These are phyloP conservation scores for Germaria angustata DNA, from an alignment of 2,888 invertebrate genomes.

Conservation along the genomic window DNA sequence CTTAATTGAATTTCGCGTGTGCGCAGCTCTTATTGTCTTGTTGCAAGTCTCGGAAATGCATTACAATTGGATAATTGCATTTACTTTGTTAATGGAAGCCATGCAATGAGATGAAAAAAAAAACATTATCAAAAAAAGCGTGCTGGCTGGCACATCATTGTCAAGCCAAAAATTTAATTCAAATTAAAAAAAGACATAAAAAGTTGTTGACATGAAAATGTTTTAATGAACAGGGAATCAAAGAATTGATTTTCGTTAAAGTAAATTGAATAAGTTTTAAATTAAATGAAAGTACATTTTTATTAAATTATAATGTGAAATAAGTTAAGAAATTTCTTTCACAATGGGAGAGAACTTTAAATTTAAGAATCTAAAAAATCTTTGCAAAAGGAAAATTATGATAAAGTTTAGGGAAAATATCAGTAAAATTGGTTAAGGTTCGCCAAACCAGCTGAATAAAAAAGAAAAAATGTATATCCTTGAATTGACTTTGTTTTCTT, in stretches of 20 bases:
- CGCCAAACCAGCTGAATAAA: too few species aligned
- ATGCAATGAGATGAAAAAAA: constrained; percentile 23
- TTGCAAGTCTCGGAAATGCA: constrained; percentile 66
- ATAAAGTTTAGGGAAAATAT: too few species aligned
- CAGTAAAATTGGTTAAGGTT: too few species aligned
- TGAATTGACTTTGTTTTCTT: too few species aligned
- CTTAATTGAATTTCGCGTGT: constrained; percentile 67
- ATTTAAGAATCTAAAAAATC: too few species aligned
- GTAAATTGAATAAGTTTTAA: not conserved
- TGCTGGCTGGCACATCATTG: constrained; percentile 30
- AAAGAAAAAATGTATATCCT: too few species aligned
- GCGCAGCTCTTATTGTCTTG: constrained; percentile 59
- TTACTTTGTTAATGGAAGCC: constrained; percentile 68
- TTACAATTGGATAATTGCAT: constrained; percentile 78
- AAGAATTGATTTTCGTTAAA: not conserved
- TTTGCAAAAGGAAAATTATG: not conserved
- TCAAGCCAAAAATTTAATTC: constrained; percentile 30
- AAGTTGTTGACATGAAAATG: constrained; percentile 18
- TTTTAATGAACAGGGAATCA: not conserved
- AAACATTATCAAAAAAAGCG: constrained; percentile 3
- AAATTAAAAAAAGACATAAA: not conserved
- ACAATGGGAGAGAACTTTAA: too few species aligned
- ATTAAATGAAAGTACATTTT: not conserved
- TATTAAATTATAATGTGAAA: not conserved
- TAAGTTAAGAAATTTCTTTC: not conserved